These are phyloP conservation scores for Caenorhabditis panamensis DNA, from an alignment of 2,888 invertebrate genomes.

Conservation along the genomic window DNA sequence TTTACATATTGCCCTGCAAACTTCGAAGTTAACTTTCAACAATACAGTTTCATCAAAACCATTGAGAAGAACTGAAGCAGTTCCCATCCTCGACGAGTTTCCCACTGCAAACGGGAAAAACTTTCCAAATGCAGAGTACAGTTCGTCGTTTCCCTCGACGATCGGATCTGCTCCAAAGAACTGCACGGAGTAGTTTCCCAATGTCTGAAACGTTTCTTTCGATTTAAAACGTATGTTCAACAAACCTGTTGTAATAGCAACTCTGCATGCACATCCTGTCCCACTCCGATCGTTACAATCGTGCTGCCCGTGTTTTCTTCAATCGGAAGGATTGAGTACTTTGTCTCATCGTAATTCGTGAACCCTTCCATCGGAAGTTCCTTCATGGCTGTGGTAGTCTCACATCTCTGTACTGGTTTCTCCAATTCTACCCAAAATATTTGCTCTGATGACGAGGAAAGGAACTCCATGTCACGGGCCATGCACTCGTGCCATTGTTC, in stretches of 20 bases:
- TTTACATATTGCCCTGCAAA: conserved; percentile 32
- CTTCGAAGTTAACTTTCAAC: too few species aligned
- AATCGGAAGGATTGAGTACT: conserved; percentile 53
- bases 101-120: conserved; percentile 60
- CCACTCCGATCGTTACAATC: conserved; percentile 47
- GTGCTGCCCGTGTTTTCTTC: conserved; percentile 29
- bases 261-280: conserved; percentile 51
- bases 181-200: conserved; percentile 26
- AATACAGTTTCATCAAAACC: not conserved
- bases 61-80: conserved; percentile 43
- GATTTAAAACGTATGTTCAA: not conserved
- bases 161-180: conserved; percentile 62
- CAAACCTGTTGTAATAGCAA: conserved; percentile 19
- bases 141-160: conserved; percentile 48
- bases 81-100: conserved; percentile 39
- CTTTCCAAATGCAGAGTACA: conserved; percentile 49
- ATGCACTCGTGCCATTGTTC: conserved; percentile 37
- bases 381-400: conserved; percentile 1
- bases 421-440: conserved; percentile 35
- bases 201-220: conserved; percentile 16
- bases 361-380: conserved; percentile 32
- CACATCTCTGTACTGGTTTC: conserved; percentile 35
- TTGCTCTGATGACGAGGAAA: conserved; percentile 4
- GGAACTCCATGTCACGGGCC: conserved; percentile 8
- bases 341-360: conserved; percentile 59